Evolutionary conservation across 2,888 invertebrate species (phyloP).

Genomic region (Cheilosia impressa): DNA sequence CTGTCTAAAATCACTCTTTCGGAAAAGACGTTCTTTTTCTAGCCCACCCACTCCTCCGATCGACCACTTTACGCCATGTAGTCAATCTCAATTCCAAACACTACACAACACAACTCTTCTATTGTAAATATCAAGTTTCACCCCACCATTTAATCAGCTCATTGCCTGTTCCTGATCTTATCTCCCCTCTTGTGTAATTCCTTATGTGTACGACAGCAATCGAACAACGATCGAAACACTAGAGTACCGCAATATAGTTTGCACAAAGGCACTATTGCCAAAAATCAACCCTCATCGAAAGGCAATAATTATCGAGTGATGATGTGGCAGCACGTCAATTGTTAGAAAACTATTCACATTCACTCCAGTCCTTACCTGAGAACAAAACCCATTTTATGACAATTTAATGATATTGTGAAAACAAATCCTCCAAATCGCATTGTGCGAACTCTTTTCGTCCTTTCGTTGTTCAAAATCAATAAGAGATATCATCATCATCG

Average conservation of each 20-base stretch:
- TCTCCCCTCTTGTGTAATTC: slow-evolving; percentile 1
- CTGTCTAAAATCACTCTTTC: too few relatives aligned
- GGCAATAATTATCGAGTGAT: slow-evolving; percentile 61
- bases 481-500: slow-evolving; percentile 51
- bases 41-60: neutral
- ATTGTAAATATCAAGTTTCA: slow-evolving; percentile 38
- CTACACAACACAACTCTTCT: neutral
- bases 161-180: slow-evolving; percentile 7
- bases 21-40: neutral
- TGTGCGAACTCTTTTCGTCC: slow-evolving; percentile 48
- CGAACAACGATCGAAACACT: slow-evolving; percentile 62
- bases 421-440: slow-evolving; percentile 70
- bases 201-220: slow-evolving; percentile 57
- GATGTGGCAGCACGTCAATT: slow-evolving; percentile 69
- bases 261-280: slow-evolving; percentile 53
- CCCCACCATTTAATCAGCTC: neutral
- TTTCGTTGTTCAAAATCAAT: slow-evolving; percentile 38
- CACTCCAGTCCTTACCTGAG: slow-evolving; percentile 2
- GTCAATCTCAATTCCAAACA: neutral
- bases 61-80: neutral
- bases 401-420: slow-evolving; percentile 73
- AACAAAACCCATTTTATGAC: slow-evolving; percentile 41
- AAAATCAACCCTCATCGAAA: slow-evolving; percentile 52
- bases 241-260: slow-evolving; percentile 38
- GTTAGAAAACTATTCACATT: slow-evolving; percentile 47